A percentile compares a stretch with the other conserved stretches of the same genome.
These are phyloP conservation scores for Fabriciana adippe DNA, from an alignment of 2,888 invertebrate genomes.

Conservation along the genomic window DNA sequence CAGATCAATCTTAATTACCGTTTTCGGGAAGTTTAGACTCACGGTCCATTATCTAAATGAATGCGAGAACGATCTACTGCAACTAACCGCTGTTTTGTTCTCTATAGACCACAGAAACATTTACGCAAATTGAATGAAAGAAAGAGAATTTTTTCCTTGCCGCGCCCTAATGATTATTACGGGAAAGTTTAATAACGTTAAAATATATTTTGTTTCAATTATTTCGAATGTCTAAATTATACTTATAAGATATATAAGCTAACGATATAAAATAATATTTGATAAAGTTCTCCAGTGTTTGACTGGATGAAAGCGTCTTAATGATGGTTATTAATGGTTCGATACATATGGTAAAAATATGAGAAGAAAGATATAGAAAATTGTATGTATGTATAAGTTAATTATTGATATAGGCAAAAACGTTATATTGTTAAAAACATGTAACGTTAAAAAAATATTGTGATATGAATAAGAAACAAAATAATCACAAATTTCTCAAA, in stretches of 20 bases:
- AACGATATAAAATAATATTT: background rate
- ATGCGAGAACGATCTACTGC: conserved; percentile 47
- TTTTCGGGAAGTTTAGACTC: conserved; percentile 56
- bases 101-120: conserved; percentile 23
- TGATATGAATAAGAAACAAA: no score
- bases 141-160: conserved; percentile 23
- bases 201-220: conserved; percentile 13
- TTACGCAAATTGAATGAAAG: conserved; percentile 18
- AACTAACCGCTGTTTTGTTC: conserved; percentile 27
- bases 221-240: conserved; percentile 3
- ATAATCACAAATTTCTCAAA: no score
- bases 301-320: no score
- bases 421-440: no score
- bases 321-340: no score
- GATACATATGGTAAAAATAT: no score
- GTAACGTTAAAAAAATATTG: no score
- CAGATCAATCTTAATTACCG: conserved; percentile 67
- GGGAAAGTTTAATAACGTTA: conserved; percentile 10
- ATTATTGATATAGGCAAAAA: no score
- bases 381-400: no score
- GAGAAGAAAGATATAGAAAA: no score
- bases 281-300: no score
- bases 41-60: conserved; percentile 66
- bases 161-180: conserved; percentile 16
- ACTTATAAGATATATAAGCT: background rate